A percentile compares a stretch with the other conserved stretches of the same genome.
Conservation (phyloP, 2,797 vertebrate species). For the Chaetophractus vellerosus region DNA sequence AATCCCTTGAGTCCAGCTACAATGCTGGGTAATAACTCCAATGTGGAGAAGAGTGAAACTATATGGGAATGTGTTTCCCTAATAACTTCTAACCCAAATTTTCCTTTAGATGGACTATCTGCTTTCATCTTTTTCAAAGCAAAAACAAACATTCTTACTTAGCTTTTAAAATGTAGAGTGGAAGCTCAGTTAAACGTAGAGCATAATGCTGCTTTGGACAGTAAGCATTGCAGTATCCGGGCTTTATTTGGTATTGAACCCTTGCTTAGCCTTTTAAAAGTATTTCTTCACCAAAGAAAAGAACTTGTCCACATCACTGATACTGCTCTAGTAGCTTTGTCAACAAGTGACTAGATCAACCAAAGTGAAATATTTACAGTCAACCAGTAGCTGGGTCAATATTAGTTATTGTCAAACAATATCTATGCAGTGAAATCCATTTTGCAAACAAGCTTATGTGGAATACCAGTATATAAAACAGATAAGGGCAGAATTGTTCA, state of each 20-base stretch:
- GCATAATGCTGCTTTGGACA: conserved; percentile 8
- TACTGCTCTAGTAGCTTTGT: conserved; percentile 37
- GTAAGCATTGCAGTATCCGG: neutral
- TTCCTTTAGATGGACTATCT: neutral
- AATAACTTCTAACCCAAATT: conserved; percentile 54
- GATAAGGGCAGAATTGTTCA: neutral
- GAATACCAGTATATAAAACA: neutral
- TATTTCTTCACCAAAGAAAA: conserved; percentile 1
- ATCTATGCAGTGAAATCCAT: neutral
- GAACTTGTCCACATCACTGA: neutral
- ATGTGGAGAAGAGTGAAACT: conserved; percentile 63
- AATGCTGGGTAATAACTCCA: conserved; percentile 71
- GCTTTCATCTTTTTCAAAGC: conserved; percentile 35
- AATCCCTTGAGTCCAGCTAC: conserved; percentile 69
- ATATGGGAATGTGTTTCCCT: neutral
- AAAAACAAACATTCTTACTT: conserved; percentile 36
- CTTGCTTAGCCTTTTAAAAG: conserved; percentile 52
- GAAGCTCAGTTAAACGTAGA: conserved; percentile 14
- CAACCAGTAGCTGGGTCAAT: neutral
- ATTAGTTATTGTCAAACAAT: conserved; percentile 35
- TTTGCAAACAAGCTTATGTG: neutral
- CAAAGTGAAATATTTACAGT: conserved; percentile 51
- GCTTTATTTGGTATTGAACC: conserved; percentile 32
- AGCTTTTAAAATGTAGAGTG: conserved; percentile 33
- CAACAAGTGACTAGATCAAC: neutral